Percentiles rank a stretch among this genome's conserved stretches.
These are phyloP conservation scores for Mormyrus iriodes DNA, from an alignment of 2,113 vertebrate species.

Conservation along the genomic window DNA sequence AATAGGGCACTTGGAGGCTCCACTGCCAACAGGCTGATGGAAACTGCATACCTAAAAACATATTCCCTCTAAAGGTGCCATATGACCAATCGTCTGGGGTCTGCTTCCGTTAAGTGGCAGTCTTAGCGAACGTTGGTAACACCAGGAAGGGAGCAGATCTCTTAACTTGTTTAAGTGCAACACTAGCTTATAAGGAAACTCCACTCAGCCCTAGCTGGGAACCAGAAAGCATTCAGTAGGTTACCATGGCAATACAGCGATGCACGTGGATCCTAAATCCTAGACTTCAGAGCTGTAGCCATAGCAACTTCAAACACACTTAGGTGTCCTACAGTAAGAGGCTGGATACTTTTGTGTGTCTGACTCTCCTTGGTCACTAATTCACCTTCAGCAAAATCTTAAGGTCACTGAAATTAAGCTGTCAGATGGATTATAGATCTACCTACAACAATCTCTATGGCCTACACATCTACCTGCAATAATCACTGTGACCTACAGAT, in stretches of 20 bases:
- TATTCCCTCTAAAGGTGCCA: background rate
- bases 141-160: background rate
- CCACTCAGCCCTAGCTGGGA: background rate
- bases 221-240: background rate
- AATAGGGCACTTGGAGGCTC: background rate
- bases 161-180: background rate
- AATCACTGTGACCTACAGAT: background rate
- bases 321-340: background rate
- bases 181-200: background rate
- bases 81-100: background rate
- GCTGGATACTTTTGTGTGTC: background rate
- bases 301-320: background rate
- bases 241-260: conserved; percentile 9
- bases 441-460: background rate
- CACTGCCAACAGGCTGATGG: background rate
- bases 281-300: background rate
- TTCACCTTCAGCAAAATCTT: background rate
- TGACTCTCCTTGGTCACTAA: background rate
- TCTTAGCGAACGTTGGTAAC: background rate
- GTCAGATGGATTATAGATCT: background rate
- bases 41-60: background rate
- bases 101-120: background rate
- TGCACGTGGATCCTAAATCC: background rate
- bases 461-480: background rate
- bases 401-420: background rate